Evolutionary conservation across 2,888 invertebrate species (phyloP).

Genomic region (Cryptocephalus primarius): DNA sequence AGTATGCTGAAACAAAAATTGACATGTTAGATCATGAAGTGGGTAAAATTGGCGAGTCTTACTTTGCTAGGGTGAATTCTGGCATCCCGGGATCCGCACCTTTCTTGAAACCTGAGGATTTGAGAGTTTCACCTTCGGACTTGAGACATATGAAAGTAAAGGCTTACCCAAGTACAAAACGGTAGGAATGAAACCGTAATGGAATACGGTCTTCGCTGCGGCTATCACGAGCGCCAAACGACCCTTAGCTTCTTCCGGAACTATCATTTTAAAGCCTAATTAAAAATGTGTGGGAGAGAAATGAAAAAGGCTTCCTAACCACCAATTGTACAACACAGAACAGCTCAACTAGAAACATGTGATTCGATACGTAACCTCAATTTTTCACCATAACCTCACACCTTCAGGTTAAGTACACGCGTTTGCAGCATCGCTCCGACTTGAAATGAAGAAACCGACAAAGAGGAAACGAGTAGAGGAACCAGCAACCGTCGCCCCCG

Average conservation of each 20-base stretch:
- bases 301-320: no score
- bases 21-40: conserved; percentile 5
- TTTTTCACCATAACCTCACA: no score
- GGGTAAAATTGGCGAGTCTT: conserved; percentile 17
- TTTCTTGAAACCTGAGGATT: conserved; percentile 48
- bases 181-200: conserved; percentile 60
- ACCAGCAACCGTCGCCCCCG: conserved; percentile 1
- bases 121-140: background rate
- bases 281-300: no score
- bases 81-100: conserved; percentile 62
- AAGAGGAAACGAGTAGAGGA: conserved; percentile 15
- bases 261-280: conserved; percentile 23
- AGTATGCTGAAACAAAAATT: conserved; percentile 33
- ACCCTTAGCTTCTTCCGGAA: conserved; percentile 47
- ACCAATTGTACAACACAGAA: no score
- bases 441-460: conserved; percentile 13
- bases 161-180: conserved; percentile 53
- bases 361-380: no score
- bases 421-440: no score
- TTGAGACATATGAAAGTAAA: background rate
- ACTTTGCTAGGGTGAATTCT: conserved; percentile 45
- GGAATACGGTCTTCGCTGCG: conserved; percentile 49
- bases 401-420: no score
- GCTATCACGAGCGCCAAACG: conserved; percentile 49
- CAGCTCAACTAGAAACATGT: no score